Conservation (phyloP, 2,113 vertebrate species). For the Phycodurus eques region DNA sequence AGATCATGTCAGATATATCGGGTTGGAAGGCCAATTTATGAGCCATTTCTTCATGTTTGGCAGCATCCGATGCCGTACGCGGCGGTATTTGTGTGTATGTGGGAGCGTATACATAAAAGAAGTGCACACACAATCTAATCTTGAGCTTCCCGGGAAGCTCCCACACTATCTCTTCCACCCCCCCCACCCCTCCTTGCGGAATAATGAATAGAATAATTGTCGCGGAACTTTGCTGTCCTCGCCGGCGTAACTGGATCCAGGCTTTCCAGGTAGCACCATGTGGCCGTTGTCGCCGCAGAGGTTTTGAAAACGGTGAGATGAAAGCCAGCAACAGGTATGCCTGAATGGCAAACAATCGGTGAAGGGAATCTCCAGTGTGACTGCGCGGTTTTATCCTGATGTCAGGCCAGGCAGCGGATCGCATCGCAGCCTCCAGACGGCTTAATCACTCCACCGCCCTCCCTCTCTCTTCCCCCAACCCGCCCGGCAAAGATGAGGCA, state of each 20-base stretch:
- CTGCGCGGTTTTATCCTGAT: neutral
- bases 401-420: neutral
- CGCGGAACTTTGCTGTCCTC: slow-evolving; percentile 65
- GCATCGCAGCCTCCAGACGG: slow-evolving; percentile 50
- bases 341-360: neutral
- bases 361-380: neutral
- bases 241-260: neutral
- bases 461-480: neutral
- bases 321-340: neutral
- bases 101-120: slow-evolving; percentile 39
- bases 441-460: slow-evolving; percentile 52
- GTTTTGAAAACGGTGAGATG: neutral
- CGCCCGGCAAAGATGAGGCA: slow-evolving; percentile 34
- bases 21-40: slow-evolving; percentile 75
- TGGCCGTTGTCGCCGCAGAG: slow-evolving; percentile 57
- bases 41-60: slow-evolving; percentile 64
- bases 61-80: slow-evolving; percentile 40
- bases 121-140: slow-evolving; percentile 40
- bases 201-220: slow-evolving; percentile 77
- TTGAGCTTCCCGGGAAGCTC: slow-evolving; percentile 46
- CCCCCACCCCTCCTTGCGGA: slow-evolving; percentile 53
- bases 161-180: slow-evolving; percentile 37
- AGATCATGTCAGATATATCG: slow-evolving; percentile 68
- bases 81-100: neutral
- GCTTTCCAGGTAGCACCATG: slow-evolving; percentile 62